Percentiles rank a stretch among this genome's conserved stretches.
phyloP scores from a whole-genome alignment of 2,888 invertebrate genomes.

The Plemyria rubiginata region DNA sequence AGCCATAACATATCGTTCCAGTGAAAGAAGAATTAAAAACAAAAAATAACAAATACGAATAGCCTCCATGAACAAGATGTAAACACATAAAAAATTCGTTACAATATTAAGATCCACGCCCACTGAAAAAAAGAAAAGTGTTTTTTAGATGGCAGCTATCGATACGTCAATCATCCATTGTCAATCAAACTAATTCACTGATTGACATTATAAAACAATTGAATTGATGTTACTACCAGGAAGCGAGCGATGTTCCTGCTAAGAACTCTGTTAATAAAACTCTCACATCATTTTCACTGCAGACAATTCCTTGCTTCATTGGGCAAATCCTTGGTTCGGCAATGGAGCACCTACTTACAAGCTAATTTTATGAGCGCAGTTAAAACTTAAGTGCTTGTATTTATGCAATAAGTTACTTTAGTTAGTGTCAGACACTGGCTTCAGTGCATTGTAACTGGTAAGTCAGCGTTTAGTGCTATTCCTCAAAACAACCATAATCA shows the following conservation, averaged over 20 bases:
- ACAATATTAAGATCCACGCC: slow-evolving; percentile 13
- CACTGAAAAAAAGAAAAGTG: slow-evolving; percentile 19
- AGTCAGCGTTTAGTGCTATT: no score
- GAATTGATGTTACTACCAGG: slow-evolving; percentile 42
- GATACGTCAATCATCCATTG: slow-evolving; percentile 73
- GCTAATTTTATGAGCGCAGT: slow-evolving; percentile 34
- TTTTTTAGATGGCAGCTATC: slow-evolving; percentile 54
- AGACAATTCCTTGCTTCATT: slow-evolving; percentile 12
- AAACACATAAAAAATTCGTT: neutral
- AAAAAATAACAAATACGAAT: no score
- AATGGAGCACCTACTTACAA: slow-evolving; percentile 21
- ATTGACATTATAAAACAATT: slow-evolving; percentile 70
- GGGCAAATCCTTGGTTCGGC: slow-evolving; percentile 17
- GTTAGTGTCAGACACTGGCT: slow-evolving; percentile 1
- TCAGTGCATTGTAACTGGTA: neutral
- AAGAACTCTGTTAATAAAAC: neutral
- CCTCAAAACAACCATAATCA: no score
- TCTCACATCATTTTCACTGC: slow-evolving; percentile 20
- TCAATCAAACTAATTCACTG: slow-evolving; percentile 58
- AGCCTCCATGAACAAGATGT: no score
- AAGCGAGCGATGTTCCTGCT: slow-evolving; percentile 10
- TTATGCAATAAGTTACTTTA: slow-evolving; percentile 11
- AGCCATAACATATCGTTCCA: no score
- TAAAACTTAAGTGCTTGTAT: slow-evolving; percentile 27
- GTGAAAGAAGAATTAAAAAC: no score